Evolutionary conservation across 2,113 vertebrate species (phyloP).

Genomic region (Podocnemis expansa): DNA sequence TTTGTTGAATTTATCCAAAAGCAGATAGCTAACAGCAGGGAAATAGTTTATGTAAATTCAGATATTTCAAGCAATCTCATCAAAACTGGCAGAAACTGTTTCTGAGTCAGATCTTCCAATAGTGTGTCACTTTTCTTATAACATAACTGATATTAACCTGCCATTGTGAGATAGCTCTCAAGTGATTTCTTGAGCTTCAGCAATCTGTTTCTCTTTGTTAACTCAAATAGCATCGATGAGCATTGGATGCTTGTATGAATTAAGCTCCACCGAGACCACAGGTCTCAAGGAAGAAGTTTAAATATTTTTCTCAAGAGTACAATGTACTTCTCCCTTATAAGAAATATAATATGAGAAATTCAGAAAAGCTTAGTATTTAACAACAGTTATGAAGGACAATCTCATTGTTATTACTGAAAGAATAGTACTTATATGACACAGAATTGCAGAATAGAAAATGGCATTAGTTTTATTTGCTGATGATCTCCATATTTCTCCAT

Average conservation of each 20-base stretch:
- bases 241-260: neutral
- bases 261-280: neutral
- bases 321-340: neutral
- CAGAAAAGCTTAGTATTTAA: neutral
- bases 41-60: neutral
- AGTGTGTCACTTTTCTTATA: neutral
- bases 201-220: neutral
- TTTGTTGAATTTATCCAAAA: neutral
- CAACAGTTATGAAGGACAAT: neutral
- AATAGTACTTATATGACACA: neutral
- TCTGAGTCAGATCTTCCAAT: neutral
- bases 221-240: neutral
- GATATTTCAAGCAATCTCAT: neutral
- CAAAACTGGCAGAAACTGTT: neutral
- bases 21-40: neutral
- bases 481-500: too few relatives aligned
- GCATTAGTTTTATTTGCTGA: neutral
- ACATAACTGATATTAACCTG: slow-evolving; percentile 9
- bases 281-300: neutral
- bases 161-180: neutral
- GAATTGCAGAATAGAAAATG: neutral
- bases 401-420: neutral
- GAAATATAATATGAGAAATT: neutral
- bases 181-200: neutral
- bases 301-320: neutral